phyloP scores from a whole-genome alignment of 1,140 invertebrate species.

The Pantala flavescens region DNA sequence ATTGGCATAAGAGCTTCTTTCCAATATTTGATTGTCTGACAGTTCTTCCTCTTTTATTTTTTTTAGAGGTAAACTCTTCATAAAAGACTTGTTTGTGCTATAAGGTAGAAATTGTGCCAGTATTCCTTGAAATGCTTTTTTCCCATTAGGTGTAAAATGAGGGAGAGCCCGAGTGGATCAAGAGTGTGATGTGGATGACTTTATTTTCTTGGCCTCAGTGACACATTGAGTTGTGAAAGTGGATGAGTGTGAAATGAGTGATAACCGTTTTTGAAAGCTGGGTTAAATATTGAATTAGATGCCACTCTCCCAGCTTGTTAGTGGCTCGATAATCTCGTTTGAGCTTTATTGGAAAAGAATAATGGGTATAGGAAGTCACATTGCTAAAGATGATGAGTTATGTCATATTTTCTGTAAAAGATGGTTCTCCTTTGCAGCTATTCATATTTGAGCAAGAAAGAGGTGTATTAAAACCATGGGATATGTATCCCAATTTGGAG shows the following conservation, averaged over 20 bases:
- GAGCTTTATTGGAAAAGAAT: background rate
- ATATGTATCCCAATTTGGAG: background rate
- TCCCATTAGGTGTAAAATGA: background rate
- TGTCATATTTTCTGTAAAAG: background rate
- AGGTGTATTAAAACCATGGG: background rate
- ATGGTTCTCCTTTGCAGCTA: background rate
- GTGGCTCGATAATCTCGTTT: background rate
- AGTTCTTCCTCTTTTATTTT: background rate
- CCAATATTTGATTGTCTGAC: background rate
- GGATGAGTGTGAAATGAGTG: background rate
- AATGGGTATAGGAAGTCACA: background rate
- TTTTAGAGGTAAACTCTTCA: background rate
- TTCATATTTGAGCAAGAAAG: background rate
- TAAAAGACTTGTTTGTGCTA: background rate
- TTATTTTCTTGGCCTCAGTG: conserved; percentile 5
- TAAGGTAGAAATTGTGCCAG: background rate
- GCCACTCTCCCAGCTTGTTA: conserved; percentile 7
- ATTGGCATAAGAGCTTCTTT: background rate
- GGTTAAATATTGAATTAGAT: background rate
- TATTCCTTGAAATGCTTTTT: background rate
- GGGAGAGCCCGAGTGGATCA: background rate
- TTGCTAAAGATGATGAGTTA: conserved; percentile 3
- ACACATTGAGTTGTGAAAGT: conserved; percentile 6
- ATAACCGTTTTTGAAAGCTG: background rate
- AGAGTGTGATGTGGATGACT: background rate